These are phyloP conservation scores for Gastrophryne carolinensis DNA, from an alignment of 2,797 vertebrate species.

Conservation along the genomic window DNA sequence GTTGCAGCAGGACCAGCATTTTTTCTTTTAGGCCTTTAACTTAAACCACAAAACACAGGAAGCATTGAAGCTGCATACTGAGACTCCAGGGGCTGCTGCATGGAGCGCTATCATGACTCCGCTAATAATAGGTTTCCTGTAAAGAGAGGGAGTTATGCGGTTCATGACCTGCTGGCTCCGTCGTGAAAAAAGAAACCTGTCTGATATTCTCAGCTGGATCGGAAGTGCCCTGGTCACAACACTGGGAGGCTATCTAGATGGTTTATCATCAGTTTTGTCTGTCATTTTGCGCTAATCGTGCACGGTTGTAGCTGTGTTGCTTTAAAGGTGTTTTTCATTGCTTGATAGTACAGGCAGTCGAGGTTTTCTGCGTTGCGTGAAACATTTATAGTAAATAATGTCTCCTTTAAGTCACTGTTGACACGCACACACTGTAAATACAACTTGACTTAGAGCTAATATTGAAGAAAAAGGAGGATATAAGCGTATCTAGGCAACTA, in stretches of 20 bases:
- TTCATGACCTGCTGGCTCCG: conserved; percentile 33
- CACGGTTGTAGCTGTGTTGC: no score
- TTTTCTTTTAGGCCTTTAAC: conserved; percentile 23
- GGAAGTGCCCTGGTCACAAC: not conserved
- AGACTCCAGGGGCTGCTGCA: not conserved
- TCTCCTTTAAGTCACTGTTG: no score
- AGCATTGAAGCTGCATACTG: not conserved
- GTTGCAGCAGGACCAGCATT: conserved; percentile 1
- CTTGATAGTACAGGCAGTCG: no score
- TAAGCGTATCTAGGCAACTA: no score
- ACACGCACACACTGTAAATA: no score
- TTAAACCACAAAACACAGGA: conserved; percentile 2
- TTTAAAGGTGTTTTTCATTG: no score
- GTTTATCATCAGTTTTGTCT: not conserved
- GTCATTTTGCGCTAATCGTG: no score
- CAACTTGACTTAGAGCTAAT: no score
- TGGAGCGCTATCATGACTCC: not conserved
- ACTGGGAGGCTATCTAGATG: not conserved
- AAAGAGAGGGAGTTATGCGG: conserved; percentile 24
- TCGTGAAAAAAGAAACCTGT: conserved; percentile 1
- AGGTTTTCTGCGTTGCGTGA: no score
- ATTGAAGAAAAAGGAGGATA: no score
- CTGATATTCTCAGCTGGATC: conserved; percentile 27
- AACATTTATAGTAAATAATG: no score
- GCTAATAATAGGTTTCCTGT: conserved; percentile 37